Base-by-base conservation (phyloP, 2,797 vertebrate genomes). In the Sebastolobus altivelis region DNA sequence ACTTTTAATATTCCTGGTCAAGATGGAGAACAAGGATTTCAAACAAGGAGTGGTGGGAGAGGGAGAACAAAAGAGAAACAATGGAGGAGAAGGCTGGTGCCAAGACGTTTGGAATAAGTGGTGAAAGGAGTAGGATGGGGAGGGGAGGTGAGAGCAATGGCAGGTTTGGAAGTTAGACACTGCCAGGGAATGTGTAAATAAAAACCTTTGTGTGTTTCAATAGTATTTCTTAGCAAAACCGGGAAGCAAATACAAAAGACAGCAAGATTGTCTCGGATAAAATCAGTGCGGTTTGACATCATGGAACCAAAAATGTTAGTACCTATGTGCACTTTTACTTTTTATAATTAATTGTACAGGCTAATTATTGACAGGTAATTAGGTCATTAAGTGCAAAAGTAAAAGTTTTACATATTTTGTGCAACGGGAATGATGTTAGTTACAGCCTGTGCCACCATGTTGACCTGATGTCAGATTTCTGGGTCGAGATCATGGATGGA, bases 1-100 rank as follows among this genome's bases (percentile, higher is more conserved):
- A 84, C 82, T 86, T 90, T 87, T 90, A 89, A 94, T 88, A 92
- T 91, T 83, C 72, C 83, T 81, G 86, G 85, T 89, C 85, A 89
- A 86, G 73, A 87, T 77, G 75, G 75, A 87, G 83, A 82, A 78
- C 62, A 61, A 43, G 62, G 72, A 75, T 76, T 80, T 60, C 9
- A 69, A 56, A 73, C 18, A 58, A 49, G 12, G 49, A 60, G 71
- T 31, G n/a, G 40, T 27, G 27, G 20, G 18, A 68, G 7, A 55
- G 12, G 31, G n/a, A 60, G 33, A 0, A 35, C 27, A 8, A 68
- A 35, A 79, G 25, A 58, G 56, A 67, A 43, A 55, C n/a, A 77
- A 9, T 3, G 60, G 35, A 38, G n/a, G 35, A 49, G 22, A 27
- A 12, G 4, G 54, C 9, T 63, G 56, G 6, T 25, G 29, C 20